phyloP scores from a whole-genome alignment of 2,797 vertebrate species.

The Mionectes olivaceus region DNA sequence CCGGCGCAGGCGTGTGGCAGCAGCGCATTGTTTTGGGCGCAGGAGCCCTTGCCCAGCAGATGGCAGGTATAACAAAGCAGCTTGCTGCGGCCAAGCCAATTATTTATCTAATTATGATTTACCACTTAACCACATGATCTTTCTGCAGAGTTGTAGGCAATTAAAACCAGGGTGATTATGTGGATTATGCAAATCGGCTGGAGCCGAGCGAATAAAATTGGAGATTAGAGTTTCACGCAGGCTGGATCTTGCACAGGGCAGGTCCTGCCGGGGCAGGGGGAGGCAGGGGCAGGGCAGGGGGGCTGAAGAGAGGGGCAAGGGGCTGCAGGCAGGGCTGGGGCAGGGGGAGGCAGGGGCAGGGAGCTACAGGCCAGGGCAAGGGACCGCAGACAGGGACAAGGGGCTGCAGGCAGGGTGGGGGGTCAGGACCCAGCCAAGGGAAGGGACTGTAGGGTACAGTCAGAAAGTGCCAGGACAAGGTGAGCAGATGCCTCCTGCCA shows the following conservation, averaged over 20 bases:
- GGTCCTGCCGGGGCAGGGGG: conserved; percentile 23
- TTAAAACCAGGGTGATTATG: conserved; percentile 91
- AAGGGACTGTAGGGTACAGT: background rate
- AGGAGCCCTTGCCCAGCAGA: conserved; percentile 86
- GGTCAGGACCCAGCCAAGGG: background rate
- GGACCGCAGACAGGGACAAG: background rate
- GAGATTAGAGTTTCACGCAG: conserved; percentile 83
- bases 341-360: background rate
- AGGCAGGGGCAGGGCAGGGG: background rate
- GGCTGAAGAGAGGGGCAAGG: background rate
- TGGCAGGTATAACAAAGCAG: conserved; percentile 91
- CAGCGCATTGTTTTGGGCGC: conserved; percentile 77
- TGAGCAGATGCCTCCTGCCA: background rate
- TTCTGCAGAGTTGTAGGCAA: conserved; percentile 88
- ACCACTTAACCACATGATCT: conserved; percentile 94
- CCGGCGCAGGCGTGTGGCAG: conserved; percentile 61
- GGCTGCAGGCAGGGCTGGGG: background rate
- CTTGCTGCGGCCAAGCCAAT: conserved; percentile 95
- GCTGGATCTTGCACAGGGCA: conserved; percentile 73
- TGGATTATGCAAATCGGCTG: conserved; percentile 89
- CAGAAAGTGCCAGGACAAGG: background rate
- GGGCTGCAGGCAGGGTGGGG: background rate
- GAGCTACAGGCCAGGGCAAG: background rate
- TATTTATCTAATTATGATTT: conserved; percentile 98
- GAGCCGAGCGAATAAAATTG: conserved; percentile 85